These are phyloP conservation scores for Drosophila nigricruria DNA, from an alignment of 2,888 invertebrate genomes.

Conservation along the genomic window DNA sequence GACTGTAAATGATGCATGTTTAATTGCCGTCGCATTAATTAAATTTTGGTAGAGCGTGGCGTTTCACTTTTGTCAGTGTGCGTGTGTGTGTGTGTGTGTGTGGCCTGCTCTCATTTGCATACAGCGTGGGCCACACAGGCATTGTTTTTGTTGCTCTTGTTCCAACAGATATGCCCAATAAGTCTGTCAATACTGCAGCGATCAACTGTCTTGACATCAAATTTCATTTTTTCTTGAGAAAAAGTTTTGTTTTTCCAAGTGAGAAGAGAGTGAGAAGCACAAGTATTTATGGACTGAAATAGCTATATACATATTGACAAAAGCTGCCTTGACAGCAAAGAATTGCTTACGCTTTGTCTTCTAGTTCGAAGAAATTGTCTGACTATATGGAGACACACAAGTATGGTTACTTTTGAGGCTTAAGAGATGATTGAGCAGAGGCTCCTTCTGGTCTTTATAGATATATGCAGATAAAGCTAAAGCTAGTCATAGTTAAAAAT, in stretches of 20 bases:
- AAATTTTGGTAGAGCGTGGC: conserved; percentile 66
- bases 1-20: conserved; percentile 81
- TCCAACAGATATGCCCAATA: conserved; percentile 55
- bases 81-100: conserved; percentile 12
- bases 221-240: conserved; percentile 29
- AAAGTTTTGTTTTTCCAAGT: not conserved
- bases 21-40: conserved; percentile 80
- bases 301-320: not conserved
- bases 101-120: conserved; percentile 55
- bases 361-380: not conserved
- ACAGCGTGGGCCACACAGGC: conserved; percentile 52
- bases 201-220: conserved; percentile 58
- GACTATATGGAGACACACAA: not conserved
- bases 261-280: not conserved
- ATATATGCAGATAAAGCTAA: too few species aligned
- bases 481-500: too few species aligned
- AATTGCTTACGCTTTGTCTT: too few species aligned
- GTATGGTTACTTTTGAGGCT: not conserved
- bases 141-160: conserved; percentile 33
- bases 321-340: not conserved
- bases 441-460: too few species aligned
- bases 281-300: not conserved
- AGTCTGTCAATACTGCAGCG: conserved; percentile 56
- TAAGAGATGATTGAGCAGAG: not conserved
- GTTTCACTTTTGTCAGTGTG: conserved; percentile 18